phyloP scores from a whole-genome alignment of 2,113 vertebrate species.

The Hystrix cristata region DNA sequence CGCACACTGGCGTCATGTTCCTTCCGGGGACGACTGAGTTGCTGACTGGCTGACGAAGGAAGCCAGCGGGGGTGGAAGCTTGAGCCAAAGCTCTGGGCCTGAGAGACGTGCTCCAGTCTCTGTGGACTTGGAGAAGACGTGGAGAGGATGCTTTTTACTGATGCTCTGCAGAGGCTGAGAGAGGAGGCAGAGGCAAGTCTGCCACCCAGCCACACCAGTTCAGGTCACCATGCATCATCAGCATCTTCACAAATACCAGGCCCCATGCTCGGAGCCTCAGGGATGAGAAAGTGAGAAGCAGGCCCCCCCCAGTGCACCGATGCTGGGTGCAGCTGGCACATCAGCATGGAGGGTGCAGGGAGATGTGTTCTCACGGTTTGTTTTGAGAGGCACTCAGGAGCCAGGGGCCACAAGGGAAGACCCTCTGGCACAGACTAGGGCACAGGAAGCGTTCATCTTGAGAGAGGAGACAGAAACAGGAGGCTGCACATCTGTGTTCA shows the following conservation, averaged over 20 bases:
- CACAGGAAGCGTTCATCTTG: not conserved
- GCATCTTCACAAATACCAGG: not conserved
- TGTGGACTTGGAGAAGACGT: not conserved
- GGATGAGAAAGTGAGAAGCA: accelerated
- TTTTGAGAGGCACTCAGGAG: not conserved
- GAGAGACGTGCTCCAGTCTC: not conserved
- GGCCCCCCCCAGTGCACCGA: too few relatives aligned
- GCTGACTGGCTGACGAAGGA: not conserved
- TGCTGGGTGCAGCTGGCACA: too few relatives aligned
- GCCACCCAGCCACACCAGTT: not conserved
- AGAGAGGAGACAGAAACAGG: not conserved
- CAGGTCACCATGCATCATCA: accelerated
- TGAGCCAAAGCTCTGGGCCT: not conserved
- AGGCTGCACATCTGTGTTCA: not conserved
- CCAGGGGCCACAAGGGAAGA: too few relatives aligned
- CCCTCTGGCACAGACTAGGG: not conserved
- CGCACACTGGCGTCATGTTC: not conserved
- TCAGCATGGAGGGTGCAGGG: not conserved
- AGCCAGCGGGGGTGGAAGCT: not conserved
- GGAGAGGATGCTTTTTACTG: not conserved
- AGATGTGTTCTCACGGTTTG: not conserved
- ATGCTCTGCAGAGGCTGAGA: too few relatives aligned
- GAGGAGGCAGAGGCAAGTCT: not conserved
- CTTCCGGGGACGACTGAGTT: not conserved
- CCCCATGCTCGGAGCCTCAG: too few relatives aligned